Base-by-base conservation (phyloP, 2,113 vertebrate species). In the Megaceryle maxima region DNA sequence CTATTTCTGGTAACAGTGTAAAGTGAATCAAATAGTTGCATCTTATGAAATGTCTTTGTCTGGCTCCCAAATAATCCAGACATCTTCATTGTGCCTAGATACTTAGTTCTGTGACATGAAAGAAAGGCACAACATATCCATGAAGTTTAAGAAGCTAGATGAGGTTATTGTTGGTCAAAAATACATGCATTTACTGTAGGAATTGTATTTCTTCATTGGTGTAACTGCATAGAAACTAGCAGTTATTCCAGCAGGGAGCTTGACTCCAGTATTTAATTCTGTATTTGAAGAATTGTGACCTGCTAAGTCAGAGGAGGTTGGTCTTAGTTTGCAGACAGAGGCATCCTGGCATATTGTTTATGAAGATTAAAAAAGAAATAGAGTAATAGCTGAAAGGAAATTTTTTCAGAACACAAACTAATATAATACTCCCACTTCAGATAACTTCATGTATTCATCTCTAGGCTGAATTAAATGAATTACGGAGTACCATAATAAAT, bases 401-500 rank as follows among this genome's bases (percentile, higher is more conserved):
- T 35, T 39, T 83, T 60, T 67, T 93, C 51, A 67, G 53, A 67
- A 53, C 21, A 41, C 29, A 50, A 35, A 51, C 19, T n/a, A 16
- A 37, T 19, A 39, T 5, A 72, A 13, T 41, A 31, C 26, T 78
- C 19, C 29, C 33, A 43, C 55, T 77, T 75, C 24, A 90, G 62
- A 46, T 88, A 50, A 88, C 22, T 70, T 59, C 13, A 35, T 72
- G 59, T 84, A 5, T 93, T 93, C 84, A 13, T 79, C 57, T 87
- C 62, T 76, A 99, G 99, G 99, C 99, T 24, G 99, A 99, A 96
- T 93, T 99, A 93, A 99, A 97, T 28, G 99, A 99, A 28, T 94
- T 99, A 44, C 98, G 99, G 8, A 97, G 98, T 87, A 99, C 99
- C 95, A 99, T 99, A 91, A 98, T 98, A 94, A 99, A 99, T 83